phyloP scores from a whole-genome alignment of 2,113 vertebrate species.

The Chionodraco myersi region DNA sequence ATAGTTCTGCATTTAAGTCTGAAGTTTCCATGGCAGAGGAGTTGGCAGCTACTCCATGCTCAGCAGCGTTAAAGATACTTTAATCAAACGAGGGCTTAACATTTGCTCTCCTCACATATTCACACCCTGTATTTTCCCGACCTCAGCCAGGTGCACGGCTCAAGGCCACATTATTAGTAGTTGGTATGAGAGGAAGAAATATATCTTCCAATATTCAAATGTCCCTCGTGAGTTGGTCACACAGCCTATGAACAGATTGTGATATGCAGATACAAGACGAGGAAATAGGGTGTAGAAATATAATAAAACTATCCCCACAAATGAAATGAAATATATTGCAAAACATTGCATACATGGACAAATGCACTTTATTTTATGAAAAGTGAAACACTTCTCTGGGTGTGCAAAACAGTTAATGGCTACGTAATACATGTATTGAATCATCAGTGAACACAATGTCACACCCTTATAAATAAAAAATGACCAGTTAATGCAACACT shows the following conservation, averaged over 20 bases:
- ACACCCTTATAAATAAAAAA: neutral
- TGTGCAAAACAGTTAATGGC: too few relatives aligned
- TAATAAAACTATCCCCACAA: neutral
- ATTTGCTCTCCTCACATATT: neutral
- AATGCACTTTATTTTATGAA: neutral
- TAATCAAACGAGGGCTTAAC: neutral
- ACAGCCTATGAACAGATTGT: neutral
- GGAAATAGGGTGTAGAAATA: neutral
- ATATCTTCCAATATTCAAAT: neutral
- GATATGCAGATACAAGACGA: neutral
- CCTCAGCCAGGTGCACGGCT: constrained; percentile 11
- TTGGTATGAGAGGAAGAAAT: neutral
- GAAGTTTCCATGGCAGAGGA: neutral
- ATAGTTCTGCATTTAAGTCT: neutral
- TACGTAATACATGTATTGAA: neutral
- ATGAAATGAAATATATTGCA: neutral
- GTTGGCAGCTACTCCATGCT: neutral
- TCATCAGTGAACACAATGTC: neutral
- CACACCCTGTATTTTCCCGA: neutral
- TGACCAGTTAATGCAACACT: too few relatives aligned
- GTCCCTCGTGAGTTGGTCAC: neutral
- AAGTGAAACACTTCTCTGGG: neutral
- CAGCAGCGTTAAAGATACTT: neutral
- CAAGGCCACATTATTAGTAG: neutral
- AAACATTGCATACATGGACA: neutral